These are phyloP conservation scores for Heliconius congener DNA, from an alignment of 1,140 invertebrate genomes.

Conservation along the genomic window DNA sequence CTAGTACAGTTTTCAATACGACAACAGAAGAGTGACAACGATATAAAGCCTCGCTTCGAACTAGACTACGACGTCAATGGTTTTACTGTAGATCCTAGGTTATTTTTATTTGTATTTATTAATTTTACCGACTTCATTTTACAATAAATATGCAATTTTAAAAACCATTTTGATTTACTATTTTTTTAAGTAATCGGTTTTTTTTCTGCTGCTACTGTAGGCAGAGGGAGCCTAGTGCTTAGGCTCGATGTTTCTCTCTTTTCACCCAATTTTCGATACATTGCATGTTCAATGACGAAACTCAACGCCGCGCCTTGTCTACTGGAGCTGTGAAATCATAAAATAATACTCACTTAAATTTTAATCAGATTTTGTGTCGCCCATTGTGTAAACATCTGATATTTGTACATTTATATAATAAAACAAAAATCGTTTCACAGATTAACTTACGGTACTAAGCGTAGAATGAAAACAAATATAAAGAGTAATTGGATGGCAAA, in stretches of 20 bases:
- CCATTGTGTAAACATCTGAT: neutral
- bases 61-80: conserved; percentile 40
- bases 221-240: too few relatives aligned
- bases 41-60: conserved; percentile 39
- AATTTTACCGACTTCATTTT: neutral
- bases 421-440: conserved; percentile 9
- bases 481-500: conserved; percentile 34
- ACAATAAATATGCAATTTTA: too few relatives aligned
- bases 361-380: too few relatives aligned
- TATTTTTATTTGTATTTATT: neutral
- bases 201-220: too few relatives aligned
- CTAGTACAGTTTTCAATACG: conserved; percentile 57
- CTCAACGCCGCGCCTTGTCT: too few relatives aligned
- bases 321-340: too few relatives aligned
- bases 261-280: too few relatives aligned
- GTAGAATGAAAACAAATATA: conserved; percentile 24
- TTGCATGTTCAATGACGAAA: too few relatives aligned
- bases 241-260: too few relatives aligned
- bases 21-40: conserved; percentile 27
- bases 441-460: conserved; percentile 36
- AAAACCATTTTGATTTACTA: neutral
- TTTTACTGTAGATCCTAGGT: conserved; percentile 52
- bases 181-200: neutral
- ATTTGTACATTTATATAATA: neutral
- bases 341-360: too few relatives aligned